These are phyloP conservation scores for Centropyge bicolor DNA, from an alignment of 2,797 vertebrate genomes.

Conservation along the genomic window DNA sequence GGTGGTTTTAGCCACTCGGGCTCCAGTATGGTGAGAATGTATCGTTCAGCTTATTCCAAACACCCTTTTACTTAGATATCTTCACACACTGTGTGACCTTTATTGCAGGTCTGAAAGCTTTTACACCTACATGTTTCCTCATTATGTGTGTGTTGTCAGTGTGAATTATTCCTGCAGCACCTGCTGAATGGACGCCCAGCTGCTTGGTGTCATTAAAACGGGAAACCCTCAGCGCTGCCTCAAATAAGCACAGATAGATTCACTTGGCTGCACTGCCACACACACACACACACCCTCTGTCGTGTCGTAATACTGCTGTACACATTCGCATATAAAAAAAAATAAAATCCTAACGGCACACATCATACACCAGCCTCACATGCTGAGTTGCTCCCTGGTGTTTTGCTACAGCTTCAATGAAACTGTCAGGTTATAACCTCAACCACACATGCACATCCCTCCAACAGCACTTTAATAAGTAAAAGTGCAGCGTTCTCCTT, in stretches of 20 bases:
- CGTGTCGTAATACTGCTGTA: slow-evolving; percentile 12
- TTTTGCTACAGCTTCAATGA: slow-evolving; percentile 43
- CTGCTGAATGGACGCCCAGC: slow-evolving; percentile 25
- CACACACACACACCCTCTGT: not conserved
- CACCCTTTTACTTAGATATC: not conserved
- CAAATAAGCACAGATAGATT: slow-evolving; percentile 35
- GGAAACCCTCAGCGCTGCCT: slow-evolving; percentile 30
- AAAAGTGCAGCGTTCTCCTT: slow-evolving; percentile 49
- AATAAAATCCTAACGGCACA: not conserved
- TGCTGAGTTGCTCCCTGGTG: slow-evolving; percentile 21
- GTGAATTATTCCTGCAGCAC: slow-evolving; percentile 34
- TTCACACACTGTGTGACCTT: not conserved
- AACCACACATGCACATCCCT: slow-evolving; percentile 41
- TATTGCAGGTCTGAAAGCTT: slow-evolving; percentile 1
- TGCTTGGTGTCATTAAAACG: slow-evolving; percentile 38
- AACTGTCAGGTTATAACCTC: slow-evolving; percentile 35
- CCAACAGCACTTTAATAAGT: slow-evolving; percentile 61
- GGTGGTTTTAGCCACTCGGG: not conserved
- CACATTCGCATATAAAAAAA: not conserved
- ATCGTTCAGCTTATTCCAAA: not conserved
- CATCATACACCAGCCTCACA: slow-evolving; percentile 4
- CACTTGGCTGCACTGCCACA: not conserved
- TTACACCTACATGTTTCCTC: slow-evolving; percentile 3
- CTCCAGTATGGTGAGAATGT: not conserved
- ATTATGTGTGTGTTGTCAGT: slow-evolving; percentile 15